Conservation (phyloP, 2,113 vertebrate genomes). For the Pomatostomus ruficeps region DNA sequence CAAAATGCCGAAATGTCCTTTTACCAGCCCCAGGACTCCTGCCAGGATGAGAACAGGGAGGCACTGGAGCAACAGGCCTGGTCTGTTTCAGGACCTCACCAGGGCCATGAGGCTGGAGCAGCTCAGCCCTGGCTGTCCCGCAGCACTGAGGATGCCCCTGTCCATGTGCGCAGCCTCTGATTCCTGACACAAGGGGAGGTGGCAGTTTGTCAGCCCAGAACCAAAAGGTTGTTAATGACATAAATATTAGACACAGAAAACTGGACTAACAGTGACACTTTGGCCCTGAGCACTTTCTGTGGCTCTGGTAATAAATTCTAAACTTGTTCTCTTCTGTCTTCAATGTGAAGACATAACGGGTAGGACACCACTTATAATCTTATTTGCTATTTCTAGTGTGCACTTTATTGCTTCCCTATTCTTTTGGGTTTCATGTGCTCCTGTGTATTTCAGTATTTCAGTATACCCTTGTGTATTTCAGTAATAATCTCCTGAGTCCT, state of each 20-base stretch:
- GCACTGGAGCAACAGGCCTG: neutral
- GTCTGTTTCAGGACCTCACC: neutral
- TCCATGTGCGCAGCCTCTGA: neutral
- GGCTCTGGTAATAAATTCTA: conserved; percentile 54
- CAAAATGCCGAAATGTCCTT: neutral
- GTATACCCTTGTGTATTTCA: neutral
- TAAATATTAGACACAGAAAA: conserved; percentile 35
- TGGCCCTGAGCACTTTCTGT: neutral
- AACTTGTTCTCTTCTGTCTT: conserved; percentile 53
- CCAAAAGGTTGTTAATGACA: conserved; percentile 29
- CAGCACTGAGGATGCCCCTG: neutral
- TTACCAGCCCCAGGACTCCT: neutral
- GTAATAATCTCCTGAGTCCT: neutral
- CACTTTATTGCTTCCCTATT: neutral
- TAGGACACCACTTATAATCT: conserved; percentile 47
- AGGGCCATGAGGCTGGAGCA: neutral
- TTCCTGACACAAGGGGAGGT: neutral
- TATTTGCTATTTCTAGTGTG: conserved; percentile 24
- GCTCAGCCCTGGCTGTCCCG: neutral
- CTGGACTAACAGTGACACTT: conserved; percentile 56
- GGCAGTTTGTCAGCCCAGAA: neutral
- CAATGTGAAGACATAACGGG: conserved; percentile 15
- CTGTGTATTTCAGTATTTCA: neutral
- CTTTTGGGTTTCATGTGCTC: neutral
- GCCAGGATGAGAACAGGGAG: neutral